Base-by-base conservation (phyloP, 2,797 vertebrate genomes). In the Acanthurus tractus region DNA sequence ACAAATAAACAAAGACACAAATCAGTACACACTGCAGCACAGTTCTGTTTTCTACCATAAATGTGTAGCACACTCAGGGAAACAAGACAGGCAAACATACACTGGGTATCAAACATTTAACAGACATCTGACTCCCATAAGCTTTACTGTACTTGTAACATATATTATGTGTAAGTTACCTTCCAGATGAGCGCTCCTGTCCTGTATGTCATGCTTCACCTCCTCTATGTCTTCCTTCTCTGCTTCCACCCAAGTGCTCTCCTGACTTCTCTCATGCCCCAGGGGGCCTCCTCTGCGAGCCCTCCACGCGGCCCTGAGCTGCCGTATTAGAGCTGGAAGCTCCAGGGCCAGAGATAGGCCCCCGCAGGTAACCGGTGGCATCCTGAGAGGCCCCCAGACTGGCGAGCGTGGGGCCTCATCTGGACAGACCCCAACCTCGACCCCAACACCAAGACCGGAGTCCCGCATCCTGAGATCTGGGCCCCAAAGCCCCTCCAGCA, bases 221-320 rank as follows among this genome's bases (percentile, higher is more conserved):
- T 83, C 83, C 23, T 90, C 84, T 52, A 66, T 56, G n/a, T 84
- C 87, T 29, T 77, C 86, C 65, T 83, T 75, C 65, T 87, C 86
- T 18, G 68, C 68, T 62, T 88, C 72, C 58, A 78, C 70, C 90
- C 89, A 90, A 45, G 78, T 54, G 73, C 68, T 69, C 2, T 45
- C 57, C 70, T 84, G 69, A 54, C 82, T 83, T 50, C 63, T 84
- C 69, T 88, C 80, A 0, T 76, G 74, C 9, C 78, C 81, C 48
- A 29, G 86, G 4, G 83, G 62, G 15, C 79, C 86, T 49, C 86
- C 87, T 59, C 82, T 84, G 54, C 91, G 86, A 1, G 88, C 88
- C 64, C 86, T 90, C 92, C 93, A 94, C 15, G 88, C 91, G 0
- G 83, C 86, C 82, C 92, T 76, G 57, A 93, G 91, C 81, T 94